phyloP scores from a whole-genome alignment of 2,888 invertebrate species.

The Eubasilissa splendida region DNA sequence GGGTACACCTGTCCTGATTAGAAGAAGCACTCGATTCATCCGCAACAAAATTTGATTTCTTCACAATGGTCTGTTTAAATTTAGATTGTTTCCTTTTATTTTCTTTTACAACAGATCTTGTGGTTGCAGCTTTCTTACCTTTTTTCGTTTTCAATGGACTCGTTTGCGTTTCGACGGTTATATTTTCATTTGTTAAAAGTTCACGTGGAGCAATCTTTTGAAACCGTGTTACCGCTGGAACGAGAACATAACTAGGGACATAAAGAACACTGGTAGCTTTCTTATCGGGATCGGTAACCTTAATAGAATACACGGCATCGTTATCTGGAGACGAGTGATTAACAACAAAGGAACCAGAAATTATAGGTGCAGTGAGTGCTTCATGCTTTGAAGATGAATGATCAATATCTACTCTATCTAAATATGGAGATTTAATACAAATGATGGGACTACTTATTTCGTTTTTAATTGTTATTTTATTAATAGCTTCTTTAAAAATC shows the following conservation, averaged over 20 bases:
- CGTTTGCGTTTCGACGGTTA: too few relatives aligned
- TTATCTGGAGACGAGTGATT: neutral
- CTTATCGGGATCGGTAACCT: neutral
- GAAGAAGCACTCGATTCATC: slow-evolving; percentile 27
- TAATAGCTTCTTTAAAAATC: neutral
- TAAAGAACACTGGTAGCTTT: neutral
- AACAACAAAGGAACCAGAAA: too few relatives aligned
- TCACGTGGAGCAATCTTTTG: neutral
- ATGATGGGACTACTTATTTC: neutral
- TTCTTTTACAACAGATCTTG: neutral
- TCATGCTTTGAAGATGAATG: too few relatives aligned
- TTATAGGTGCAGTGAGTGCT: too few relatives aligned
- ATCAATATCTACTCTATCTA: too few relatives aligned
- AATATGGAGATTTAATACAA: too few relatives aligned
- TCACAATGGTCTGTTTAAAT: neutral
- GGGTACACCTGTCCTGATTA: slow-evolving; percentile 50
- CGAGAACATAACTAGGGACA: neutral
- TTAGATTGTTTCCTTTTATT: neutral
- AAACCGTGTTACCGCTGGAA: neutral
- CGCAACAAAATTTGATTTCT: neutral
- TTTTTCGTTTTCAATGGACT: neutral
- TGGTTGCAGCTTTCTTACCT: neutral
- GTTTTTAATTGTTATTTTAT: neutral
- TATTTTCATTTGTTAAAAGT: too few relatives aligned
- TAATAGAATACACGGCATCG: neutral